phyloP scores from a whole-genome alignment of 1,140 invertebrate genomes.

The Anthonomus grandis region DNA sequence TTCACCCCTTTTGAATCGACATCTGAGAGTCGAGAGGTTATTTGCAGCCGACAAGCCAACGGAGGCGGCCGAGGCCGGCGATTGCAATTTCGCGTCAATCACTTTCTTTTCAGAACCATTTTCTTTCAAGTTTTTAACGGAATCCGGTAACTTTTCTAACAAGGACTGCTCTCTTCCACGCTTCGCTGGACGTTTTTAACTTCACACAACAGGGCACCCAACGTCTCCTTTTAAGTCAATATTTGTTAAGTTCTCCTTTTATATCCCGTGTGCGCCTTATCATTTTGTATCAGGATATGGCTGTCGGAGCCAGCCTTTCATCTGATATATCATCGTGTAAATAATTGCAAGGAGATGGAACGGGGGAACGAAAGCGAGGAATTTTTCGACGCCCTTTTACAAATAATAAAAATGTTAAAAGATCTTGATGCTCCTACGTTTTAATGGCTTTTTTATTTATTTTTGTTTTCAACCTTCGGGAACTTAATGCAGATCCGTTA shows the following conservation, averaged over 20 bases:
- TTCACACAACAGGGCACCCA: conserved; percentile 23
- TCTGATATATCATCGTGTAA: neutral
- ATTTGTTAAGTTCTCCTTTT: conserved; percentile 26
- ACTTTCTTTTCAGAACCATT: conserved; percentile 28
- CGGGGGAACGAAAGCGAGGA: too few species aligned
- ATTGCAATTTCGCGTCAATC: conserved; percentile 31
- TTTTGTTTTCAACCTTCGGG: too few species aligned
- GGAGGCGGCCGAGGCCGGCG: too few species aligned
- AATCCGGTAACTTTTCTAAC: conserved; percentile 23
- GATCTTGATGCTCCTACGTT: too few species aligned
- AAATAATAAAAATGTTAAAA: too few species aligned
- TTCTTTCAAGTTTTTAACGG: conserved; percentile 28
- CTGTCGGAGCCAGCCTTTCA: conserved; percentile 6
- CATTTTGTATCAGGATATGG: conserved; percentile 20
- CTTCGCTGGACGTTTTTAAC: conserved; percentile 27
- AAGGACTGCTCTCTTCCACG: conserved; percentile 26
- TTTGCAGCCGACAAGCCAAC: conserved; percentile 22
- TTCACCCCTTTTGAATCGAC: conserved; percentile 15
- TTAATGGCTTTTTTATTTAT: too few species aligned
- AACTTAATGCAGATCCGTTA: too few species aligned
- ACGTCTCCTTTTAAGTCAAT: conserved; percentile 27
- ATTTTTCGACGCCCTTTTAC: too few species aligned
- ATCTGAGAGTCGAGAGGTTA: conserved; percentile 19
- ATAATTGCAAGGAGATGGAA: too few species aligned
- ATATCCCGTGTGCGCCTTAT: conserved; percentile 25